Evolutionary conservation across 2,888 invertebrate genomes (phyloP), one percentile per base, ranked within the genome.

Genomic region (Volucella inanis): DNA sequence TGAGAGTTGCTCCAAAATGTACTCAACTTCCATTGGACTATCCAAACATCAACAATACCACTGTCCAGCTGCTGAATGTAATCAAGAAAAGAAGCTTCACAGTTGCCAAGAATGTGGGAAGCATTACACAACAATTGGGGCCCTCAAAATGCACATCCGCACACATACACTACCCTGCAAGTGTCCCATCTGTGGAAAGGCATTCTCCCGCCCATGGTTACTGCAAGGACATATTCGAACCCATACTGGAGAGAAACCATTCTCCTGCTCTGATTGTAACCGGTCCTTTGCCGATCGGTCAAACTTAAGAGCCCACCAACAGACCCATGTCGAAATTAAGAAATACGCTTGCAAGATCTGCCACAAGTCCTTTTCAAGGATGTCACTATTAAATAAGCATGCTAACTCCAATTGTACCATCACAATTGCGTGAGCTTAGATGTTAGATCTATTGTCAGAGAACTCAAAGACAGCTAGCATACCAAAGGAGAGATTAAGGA

Each of bases 1-100:
- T 90, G 95, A 96, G 0, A 96, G 97, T 90, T 99, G 98, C 91
- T 96, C 96, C 64, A 98, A 98, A 92, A 97, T 97, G 87, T 99
- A 99, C 93, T 98, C 98, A 0, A 99, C 99, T 0, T 97, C 97
- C 90, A 98, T 98, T 62, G 99, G 98, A 0, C 94, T 99, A 14
- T 96, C 97, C 1, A 99, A 99, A 92, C 99, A 99, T 91, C 96
- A 97, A 84, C 98, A 98, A 91, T 98, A 98, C 93, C 98, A 99
- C 90, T 98, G 98, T 91, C 95, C 96, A 0, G 97, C 97, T 0
- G 95, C 96, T 83, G 95, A 95, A 87, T 96, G 96, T 65, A 96
- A 96, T 87, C 94, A 95, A 62, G 96, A 97, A 68, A 96, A 97
- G 92, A 98, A 98, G 92, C 96, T 97, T 49, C 91, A 91, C 74